Conservation (phyloP, 92 coral and sea anemone species). For the Heteractis magnifica region DNA sequence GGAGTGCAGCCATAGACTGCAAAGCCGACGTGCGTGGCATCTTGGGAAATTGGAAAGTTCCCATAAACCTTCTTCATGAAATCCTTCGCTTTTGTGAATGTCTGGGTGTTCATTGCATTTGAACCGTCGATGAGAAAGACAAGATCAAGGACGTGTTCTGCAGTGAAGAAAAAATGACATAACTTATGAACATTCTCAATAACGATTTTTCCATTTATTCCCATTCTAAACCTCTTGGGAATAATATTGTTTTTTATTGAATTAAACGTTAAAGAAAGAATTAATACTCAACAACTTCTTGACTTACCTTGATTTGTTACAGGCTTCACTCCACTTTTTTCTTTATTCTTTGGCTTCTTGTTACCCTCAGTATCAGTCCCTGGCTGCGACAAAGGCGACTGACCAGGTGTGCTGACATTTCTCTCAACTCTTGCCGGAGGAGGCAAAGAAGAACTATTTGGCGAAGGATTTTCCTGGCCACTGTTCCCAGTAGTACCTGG, state of each 20-base stretch:
- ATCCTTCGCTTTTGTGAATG: slow-evolving; percentile 49
- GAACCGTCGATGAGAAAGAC: slow-evolving; percentile 83
- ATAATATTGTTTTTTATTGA: neutral
- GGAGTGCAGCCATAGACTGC: slow-evolving; percentile 54
- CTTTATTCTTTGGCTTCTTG: slow-evolving; percentile 6
- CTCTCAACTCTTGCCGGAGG: slow-evolving; percentile 26
- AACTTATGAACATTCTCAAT: too few relatives aligned
- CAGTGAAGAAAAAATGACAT: neutral
- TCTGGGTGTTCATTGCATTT: slow-evolving; percentile 39
- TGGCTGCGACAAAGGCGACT: neutral
- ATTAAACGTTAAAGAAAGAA: neutral
- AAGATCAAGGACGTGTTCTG: slow-evolving; percentile 68
- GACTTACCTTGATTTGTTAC: slow-evolving; percentile 12
- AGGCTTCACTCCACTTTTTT: neutral
- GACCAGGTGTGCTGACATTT: slow-evolving; percentile 31
- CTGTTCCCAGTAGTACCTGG: slow-evolving; percentile 12
- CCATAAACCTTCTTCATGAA: slow-evolving; percentile 66
- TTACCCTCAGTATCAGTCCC: neutral
- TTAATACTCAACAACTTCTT: neutral
- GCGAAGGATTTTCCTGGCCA: slow-evolving; percentile 6
- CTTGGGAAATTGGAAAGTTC: slow-evolving; percentile 75
- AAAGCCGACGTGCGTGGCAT: slow-evolving; percentile 78
- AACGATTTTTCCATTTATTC: neutral
- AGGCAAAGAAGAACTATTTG: slow-evolving; percentile 15
- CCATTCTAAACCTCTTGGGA: neutral